Conservation (phyloP, 1,140 invertebrate genomes). For the Lucilia cuprina region DNA sequence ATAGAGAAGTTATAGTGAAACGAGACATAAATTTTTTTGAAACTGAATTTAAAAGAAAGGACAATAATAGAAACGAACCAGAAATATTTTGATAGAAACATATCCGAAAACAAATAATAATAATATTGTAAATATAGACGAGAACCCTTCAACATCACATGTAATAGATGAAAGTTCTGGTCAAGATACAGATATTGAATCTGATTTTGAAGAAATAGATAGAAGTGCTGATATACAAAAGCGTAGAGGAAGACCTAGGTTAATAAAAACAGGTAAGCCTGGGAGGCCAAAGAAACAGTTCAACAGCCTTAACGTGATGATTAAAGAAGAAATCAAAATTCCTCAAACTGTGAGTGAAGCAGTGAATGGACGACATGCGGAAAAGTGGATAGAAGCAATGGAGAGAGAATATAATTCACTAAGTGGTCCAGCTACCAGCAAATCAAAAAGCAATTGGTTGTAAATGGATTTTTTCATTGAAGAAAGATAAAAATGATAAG, state of each 20-base stretch:
- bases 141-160: neutral
- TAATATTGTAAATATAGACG: neutral
- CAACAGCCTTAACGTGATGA: slow-evolving; percentile 33
- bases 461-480: slow-evolving; percentile 33
- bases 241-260: neutral
- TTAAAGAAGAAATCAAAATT: neutral
- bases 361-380: neutral
- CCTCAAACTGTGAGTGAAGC: neutral
- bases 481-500: slow-evolving; percentile 47
- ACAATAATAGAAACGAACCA: neutral
- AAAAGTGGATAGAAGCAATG: slow-evolving; percentile 30
- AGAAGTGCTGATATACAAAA: neutral
- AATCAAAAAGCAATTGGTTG: slow-evolving; percentile 1
- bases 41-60: slow-evolving; percentile 32
- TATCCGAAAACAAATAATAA: neutral
- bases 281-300: slow-evolving; percentile 12
- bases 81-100: neutral
- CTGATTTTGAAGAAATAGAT: neutral
- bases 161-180: neutral
- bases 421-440: slow-evolving; percentile 6
- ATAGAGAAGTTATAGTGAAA: neutral
- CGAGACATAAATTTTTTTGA: slow-evolving; percentile 28
- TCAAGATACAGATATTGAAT: neutral
- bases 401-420: slow-evolving; percentile 1
- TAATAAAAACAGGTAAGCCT: neutral